These are phyloP conservation scores for Poecilia latipinna DNA, from an alignment of 2,113 vertebrate species.

Conservation along the genomic window DNA sequence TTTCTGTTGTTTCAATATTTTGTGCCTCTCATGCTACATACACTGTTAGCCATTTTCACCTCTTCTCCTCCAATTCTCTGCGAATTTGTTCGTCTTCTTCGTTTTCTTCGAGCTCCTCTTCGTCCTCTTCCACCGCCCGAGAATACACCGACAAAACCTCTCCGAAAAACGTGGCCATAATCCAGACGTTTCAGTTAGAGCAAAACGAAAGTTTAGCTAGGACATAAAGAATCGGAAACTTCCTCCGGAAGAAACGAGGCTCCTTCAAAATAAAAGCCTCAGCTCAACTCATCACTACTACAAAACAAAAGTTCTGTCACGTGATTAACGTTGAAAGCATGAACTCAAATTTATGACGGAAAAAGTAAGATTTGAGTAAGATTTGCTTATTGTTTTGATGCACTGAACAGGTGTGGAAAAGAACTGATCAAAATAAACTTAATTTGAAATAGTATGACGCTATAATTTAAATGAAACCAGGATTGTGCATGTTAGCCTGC, in stretches of 20 bases:
- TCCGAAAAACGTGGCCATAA: conserved; percentile 83
- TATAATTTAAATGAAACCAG: no score
- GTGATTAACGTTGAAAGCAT: not conserved
- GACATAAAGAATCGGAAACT: not conserved
- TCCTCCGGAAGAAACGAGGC: not conserved
- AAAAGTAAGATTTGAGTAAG: not conserved
- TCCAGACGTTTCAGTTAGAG: not conserved
- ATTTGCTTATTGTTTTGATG: not conserved
- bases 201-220: conserved; percentile 38
- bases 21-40: conserved; percentile 28
- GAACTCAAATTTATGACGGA: not conserved
- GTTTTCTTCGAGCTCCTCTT: conserved; percentile 71
- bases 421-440: no score
- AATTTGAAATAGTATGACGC: no score
- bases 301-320: conserved; percentile 25
- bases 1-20: not conserved
- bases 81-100: conserved; percentile 80
- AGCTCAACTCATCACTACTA: not conserved
- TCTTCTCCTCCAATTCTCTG: conserved; percentile 74
- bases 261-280: conserved; percentile 35
- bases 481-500: no score
- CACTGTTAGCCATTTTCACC: conserved; percentile 39
- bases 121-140: conserved; percentile 82
- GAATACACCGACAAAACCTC: conserved; percentile 80
- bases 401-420: no score